phyloP scores from a whole-genome alignment of 2,888 invertebrate species.

The Synergus japonicus region DNA sequence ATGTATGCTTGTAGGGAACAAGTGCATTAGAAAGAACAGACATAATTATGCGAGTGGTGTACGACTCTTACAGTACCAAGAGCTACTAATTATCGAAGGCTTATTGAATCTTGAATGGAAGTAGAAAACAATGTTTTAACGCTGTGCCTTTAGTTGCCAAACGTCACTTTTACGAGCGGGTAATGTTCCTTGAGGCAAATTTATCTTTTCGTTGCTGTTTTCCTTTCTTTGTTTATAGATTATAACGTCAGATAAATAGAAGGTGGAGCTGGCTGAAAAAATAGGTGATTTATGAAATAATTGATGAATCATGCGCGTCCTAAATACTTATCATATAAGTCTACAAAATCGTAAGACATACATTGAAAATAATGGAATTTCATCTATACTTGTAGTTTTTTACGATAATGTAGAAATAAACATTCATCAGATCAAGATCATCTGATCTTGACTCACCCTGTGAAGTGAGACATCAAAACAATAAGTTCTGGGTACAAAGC shows the following conservation, averaged over 20 bases:
- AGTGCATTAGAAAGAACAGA: constrained; percentile 29
- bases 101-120: constrained; percentile 14
- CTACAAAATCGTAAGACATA: background rate
- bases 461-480: background rate
- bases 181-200: background rate
- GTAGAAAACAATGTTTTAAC: constrained; percentile 23
- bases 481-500: constrained; percentile 13
- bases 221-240: background rate
- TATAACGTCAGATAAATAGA: background rate
- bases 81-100: constrained; percentile 16
- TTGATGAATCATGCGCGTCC: background rate
- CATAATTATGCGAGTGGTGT: constrained; percentile 29
- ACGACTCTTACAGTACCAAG: constrained; percentile 8
- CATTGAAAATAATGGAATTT: background rate
- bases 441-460: background rate
- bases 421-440: background rate
- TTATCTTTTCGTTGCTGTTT: constrained; percentile 3
- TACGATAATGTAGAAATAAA: background rate
- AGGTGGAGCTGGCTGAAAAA: background rate
- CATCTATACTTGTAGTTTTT: background rate
- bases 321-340: background rate
- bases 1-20: constrained; percentile 21
- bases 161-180: constrained; percentile 21
- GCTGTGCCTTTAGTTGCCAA: background rate
- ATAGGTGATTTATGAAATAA: background rate